phyloP scores from a whole-genome alignment of 2,113 vertebrate genomes.

The Pavo muticus region DNA sequence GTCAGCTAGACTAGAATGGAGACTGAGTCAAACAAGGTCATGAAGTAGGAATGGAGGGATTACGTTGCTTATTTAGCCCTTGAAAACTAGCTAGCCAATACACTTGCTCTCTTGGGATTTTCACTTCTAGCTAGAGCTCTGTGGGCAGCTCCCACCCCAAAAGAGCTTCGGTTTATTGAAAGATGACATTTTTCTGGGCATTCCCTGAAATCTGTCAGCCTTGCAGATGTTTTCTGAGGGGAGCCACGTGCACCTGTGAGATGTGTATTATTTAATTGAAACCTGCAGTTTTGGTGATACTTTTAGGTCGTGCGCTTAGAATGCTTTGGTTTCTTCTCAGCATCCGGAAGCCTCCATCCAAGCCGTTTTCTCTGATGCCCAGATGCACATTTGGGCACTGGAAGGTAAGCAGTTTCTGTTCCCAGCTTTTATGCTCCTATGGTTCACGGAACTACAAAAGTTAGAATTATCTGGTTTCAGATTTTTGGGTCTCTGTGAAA shows the following conservation, averaged over 20 bases:
- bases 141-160: not conserved
- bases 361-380: conserved; percentile 92
- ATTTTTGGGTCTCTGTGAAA: not conserved
- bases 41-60: not conserved
- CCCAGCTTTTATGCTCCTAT: not conserved
- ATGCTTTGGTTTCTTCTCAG: conserved; percentile 75
- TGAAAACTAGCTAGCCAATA: not conserved
- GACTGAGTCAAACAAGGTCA: not conserved
- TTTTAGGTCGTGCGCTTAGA: not conserved
- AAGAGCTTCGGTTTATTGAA: not conserved
- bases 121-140: not conserved
- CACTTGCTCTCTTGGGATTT: not conserved
- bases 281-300: not conserved
- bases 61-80: not conserved
- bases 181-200: not conserved
- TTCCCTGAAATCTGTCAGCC: not conserved
- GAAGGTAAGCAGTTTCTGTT: conserved; percentile 85
- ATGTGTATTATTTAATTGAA: not conserved
- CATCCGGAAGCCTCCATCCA: conserved; percentile 96
- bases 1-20: not conserved
- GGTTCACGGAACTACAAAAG: not conserved
- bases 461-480: not conserved
- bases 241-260: not conserved
- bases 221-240: not conserved
- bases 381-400: conserved; percentile 97